Conservation (phyloP, 2,888 invertebrate genomes). For the Xylota segnis region DNA sequence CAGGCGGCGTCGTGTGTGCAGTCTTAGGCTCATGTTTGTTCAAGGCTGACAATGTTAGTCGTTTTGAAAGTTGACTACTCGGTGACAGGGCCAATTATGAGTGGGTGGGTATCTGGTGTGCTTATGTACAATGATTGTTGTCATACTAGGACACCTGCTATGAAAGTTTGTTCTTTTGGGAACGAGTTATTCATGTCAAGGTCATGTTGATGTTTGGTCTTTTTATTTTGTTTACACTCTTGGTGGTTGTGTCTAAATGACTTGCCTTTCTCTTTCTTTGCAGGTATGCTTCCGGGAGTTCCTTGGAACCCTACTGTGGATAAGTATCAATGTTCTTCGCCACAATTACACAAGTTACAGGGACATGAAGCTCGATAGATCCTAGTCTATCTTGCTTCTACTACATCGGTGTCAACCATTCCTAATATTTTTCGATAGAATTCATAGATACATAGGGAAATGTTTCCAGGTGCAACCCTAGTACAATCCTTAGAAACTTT, state of each 20-base stretch:
- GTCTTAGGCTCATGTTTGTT: slow-evolving; percentile 27
- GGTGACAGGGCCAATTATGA: slow-evolving; percentile 63
- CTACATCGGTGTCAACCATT: too few relatives aligned
- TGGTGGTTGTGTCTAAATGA: not conserved
- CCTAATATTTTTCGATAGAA: too few relatives aligned
- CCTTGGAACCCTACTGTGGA: too few relatives aligned
- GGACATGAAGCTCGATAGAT: too few relatives aligned
- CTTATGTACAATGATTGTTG: slow-evolving; percentile 48
- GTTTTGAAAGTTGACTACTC: slow-evolving; percentile 67
- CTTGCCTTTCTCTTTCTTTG: slow-evolving; percentile 10
- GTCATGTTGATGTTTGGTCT: slow-evolving; percentile 6
- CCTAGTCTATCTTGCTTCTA: too few relatives aligned
- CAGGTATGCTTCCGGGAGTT: slow-evolving; percentile 4
- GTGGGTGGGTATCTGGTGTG: slow-evolving; percentile 69
- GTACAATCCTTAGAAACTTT: not conserved
- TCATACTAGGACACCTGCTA: slow-evolving; percentile 57
- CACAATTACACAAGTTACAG: too few relatives aligned
- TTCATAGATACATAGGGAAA: too few relatives aligned
- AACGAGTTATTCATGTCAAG: slow-evolving; percentile 47
- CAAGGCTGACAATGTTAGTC: slow-evolving; percentile 56
- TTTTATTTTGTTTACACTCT: not conserved
- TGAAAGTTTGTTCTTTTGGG: slow-evolving; percentile 2
- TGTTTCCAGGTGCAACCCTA: not conserved
- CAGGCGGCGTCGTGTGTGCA: slow-evolving; percentile 27
- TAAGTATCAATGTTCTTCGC: not conserved